Conservation (phyloP, 1,140 invertebrate species). For the Penaeus indicus region DNA sequence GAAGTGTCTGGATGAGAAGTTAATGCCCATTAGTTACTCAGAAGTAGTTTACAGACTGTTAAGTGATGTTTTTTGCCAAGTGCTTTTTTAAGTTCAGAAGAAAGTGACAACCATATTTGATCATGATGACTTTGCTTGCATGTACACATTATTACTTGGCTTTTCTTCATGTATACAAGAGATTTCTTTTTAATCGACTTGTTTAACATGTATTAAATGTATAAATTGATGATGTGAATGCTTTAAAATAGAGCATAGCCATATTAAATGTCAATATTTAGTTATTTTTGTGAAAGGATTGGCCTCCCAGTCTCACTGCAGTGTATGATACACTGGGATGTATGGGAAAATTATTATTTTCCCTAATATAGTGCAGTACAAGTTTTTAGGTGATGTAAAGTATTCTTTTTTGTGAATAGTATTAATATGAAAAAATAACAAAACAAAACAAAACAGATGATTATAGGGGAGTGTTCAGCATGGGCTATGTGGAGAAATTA, state of each 20-base stretch:
- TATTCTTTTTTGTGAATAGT: conserved; percentile 40
- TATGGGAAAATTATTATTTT: conserved; percentile 22
- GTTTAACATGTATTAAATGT: conserved; percentile 56
- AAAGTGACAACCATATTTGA: conserved; percentile 46
- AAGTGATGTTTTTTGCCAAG: conserved; percentile 51
- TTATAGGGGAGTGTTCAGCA: conserved; percentile 23
- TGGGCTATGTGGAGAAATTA: conserved; percentile 45
- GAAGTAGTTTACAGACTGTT: conserved; percentile 56
- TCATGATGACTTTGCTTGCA: conserved; percentile 52
- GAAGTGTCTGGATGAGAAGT: conserved; percentile 45
- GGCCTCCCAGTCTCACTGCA: conserved; percentile 37
- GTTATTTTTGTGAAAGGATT: conserved; percentile 43
- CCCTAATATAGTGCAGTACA: conserved; percentile 25
- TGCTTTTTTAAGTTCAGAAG: conserved; percentile 57
- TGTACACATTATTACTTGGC: conserved; percentile 44
- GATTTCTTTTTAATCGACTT: conserved; percentile 46
- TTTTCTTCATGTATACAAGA: conserved; percentile 55
- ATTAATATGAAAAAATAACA: not conserved
- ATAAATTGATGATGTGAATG: conserved; percentile 51
- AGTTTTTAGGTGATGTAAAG: conserved; percentile 35
- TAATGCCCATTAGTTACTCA: conserved; percentile 56
- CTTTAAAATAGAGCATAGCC: conserved; percentile 41
- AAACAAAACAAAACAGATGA: conserved; percentile 30
- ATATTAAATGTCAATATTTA: conserved; percentile 53
- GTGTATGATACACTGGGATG: conserved; percentile 24